phyloP scores from a whole-genome alignment of 1,140 invertebrate species.

The Drosophila athabasca region DNA sequence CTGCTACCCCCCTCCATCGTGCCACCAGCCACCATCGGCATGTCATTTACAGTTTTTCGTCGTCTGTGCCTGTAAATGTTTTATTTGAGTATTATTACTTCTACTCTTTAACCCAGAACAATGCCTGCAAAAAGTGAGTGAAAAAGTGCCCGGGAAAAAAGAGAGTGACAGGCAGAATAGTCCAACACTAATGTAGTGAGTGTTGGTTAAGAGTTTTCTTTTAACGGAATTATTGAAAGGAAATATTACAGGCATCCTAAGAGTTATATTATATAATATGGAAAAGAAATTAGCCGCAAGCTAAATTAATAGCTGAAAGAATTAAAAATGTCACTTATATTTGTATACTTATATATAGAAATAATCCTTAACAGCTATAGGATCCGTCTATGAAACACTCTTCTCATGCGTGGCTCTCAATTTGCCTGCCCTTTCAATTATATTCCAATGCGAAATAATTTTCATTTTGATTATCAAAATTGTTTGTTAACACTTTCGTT shows the following conservation, averaged over 20 bases:
- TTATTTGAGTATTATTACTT: conserved; percentile 81
- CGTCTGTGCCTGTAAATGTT: conserved; percentile 78
- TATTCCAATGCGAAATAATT: conserved; percentile 17
- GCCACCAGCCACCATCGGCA: conserved; percentile 36
- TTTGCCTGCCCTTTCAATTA: not conserved
- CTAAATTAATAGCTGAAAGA: too few species aligned
- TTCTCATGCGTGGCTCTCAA: too few species aligned
- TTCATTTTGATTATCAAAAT: conserved; percentile 36
- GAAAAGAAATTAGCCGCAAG: too few species aligned
- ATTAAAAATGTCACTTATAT: too few species aligned
- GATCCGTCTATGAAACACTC: too few species aligned
- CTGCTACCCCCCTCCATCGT: conserved; percentile 6
- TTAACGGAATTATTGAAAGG: too few species aligned
- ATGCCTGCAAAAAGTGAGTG: conserved; percentile 23
- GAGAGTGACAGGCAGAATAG: not conserved
- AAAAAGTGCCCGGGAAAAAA: conserved; percentile 13
- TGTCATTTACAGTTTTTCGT: conserved; percentile 78
- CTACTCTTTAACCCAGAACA: conserved; percentile 65
- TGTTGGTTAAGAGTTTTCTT: not conserved
- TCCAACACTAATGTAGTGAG: conserved; percentile 16
- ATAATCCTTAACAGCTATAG: too few species aligned
- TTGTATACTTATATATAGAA: too few species aligned
- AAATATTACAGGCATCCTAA: too few species aligned
- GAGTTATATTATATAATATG: too few species aligned
- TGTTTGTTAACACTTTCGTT: conserved; percentile 39